Evolutionary conservation across 2,113 vertebrate genomes (phyloP).

Genomic region (Nerophis lumbriciformis): DNA sequence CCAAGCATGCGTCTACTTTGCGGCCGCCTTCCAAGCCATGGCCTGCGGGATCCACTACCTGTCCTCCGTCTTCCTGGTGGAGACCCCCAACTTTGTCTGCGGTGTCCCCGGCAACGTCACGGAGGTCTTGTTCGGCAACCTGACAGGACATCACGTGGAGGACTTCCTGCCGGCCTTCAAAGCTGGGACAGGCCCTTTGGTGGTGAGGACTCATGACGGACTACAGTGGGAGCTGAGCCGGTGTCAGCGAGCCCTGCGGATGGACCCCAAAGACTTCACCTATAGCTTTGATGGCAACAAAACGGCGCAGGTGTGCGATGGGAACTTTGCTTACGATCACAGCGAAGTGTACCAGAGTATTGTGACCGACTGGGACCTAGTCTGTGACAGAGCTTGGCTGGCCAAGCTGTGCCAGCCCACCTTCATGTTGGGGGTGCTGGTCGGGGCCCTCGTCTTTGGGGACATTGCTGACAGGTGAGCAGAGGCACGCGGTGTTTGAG

Average conservation of each 20-base stretch:
- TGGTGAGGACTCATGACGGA: slow-evolving; percentile 74
- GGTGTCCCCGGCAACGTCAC: slow-evolving; percentile 76
- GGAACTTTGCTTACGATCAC: slow-evolving; percentile 78
- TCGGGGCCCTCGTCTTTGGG: slow-evolving; percentile 86
- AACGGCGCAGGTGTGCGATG: slow-evolving; percentile 68
- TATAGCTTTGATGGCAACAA: slow-evolving; percentile 78
- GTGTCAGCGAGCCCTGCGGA: slow-evolving; percentile 74
- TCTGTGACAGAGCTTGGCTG: slow-evolving; percentile 86
- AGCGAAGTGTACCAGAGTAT: slow-evolving; percentile 79
- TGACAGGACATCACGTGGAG: slow-evolving; percentile 64
- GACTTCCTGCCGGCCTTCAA: slow-evolving; percentile 73
- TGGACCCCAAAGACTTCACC: slow-evolving; percentile 39
- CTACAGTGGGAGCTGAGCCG: slow-evolving; percentile 85
- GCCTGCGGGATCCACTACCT: slow-evolving; percentile 92
- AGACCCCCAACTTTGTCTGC: slow-evolving; percentile 82
- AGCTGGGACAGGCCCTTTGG: slow-evolving; percentile 61
- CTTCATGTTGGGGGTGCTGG: slow-evolving; percentile 88
- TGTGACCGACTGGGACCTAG: slow-evolving; percentile 86
- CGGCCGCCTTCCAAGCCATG: slow-evolving; percentile 82
- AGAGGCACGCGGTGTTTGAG: not conserved
- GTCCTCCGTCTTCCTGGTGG: slow-evolving; percentile 85
- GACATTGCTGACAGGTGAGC: slow-evolving; percentile 88
- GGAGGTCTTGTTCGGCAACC: slow-evolving; percentile 72
- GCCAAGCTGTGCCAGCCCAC: slow-evolving; percentile 84
- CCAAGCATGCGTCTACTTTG: slow-evolving; percentile 86